Base-by-base conservation (phyloP, 2,113 vertebrate species). In the Cochlearius cochlearius region DNA sequence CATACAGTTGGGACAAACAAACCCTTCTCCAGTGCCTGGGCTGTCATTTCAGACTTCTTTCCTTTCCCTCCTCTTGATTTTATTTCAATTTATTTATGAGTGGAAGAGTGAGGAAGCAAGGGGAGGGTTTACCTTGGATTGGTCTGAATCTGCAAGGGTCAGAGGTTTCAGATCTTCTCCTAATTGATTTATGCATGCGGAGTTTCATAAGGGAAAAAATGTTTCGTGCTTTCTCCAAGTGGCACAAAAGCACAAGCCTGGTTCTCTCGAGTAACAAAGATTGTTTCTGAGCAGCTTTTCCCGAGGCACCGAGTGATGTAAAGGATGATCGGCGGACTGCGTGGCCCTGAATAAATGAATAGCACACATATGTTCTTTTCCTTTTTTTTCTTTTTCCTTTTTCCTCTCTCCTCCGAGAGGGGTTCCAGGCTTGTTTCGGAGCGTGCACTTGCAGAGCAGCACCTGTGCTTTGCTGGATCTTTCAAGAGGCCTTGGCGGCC, bases 281-380 rank as follows among this genome's bases (percentile, higher is more conserved):
- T 94, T 88, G 94, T 27, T 96, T 95, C 88, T 91, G 95, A 96
- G 91, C 79, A 87, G 94, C 88, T 71, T 95, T 88, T 97, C 97
- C 95, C 67, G 49, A 90, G 97, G 95, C 97, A 60, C 30, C 14
- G n/a, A 77, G 53, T 58, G 93, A 93, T 91, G 89, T 49, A 93
- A 94, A 97, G 94, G 92, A 59, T 97, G 97, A 97, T 50, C 88
- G 97, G 90, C 94, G 96, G 90, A 50, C 90, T 95, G 90, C 45
- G 49, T 91, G 96, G 96, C 96, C 96, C 77, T 22, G 75, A 96
- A 96, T 95, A 94, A 90, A 91, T 22, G 80, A 83, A 76, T 47
- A 94, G 93, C 69, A 52, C 85, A 80, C 80, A 76, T 41, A 90
- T 21, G 62, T 53, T 83, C 41, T 77, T 52, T 56, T 73, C 64